A percentile compares a stretch with the other conserved stretches of the same genome.
These are phyloP conservation scores for Scolopax mira DNA, from an alignment of 2,113 vertebrate genomes.

Conservation along the genomic window DNA sequence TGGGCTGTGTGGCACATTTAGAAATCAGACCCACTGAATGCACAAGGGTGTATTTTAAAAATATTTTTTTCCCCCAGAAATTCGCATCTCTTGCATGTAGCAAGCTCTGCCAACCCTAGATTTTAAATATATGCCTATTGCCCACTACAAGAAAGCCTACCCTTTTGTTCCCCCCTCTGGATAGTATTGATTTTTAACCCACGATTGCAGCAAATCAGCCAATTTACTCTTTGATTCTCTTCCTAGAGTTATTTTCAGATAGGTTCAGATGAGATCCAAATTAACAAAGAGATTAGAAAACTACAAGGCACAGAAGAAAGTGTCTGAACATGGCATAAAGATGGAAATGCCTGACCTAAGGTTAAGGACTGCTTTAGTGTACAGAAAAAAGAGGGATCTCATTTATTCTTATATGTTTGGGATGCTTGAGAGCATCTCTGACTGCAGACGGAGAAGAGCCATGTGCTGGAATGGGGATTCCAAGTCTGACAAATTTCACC, in stretches of 20 bases:
- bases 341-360: background rate
- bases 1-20: background rate
- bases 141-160: background rate
- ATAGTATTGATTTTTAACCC: background rate
- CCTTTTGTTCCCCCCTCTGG: background rate
- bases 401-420: background rate
- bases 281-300: background rate
- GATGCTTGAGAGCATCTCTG: background rate
- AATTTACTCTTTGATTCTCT: background rate
- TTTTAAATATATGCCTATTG: background rate
- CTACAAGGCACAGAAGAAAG: background rate
- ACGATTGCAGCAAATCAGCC: background rate
- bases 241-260: background rate
- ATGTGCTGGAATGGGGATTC: background rate
- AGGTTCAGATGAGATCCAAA: background rate
- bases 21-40: background rate
- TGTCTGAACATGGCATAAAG: background rate
- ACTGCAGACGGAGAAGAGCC: background rate
- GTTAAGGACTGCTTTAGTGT: background rate
- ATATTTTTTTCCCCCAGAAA: background rate
- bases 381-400: background rate
- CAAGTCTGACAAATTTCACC: background rate
- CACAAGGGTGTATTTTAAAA: background rate
- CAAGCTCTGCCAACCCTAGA: background rate
- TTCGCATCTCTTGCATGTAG: background rate